Evolutionary conservation across 2,888 invertebrate species (phyloP), one percentile per base, ranked within the genome.

Genomic region (Dynastes grantii): DNA sequence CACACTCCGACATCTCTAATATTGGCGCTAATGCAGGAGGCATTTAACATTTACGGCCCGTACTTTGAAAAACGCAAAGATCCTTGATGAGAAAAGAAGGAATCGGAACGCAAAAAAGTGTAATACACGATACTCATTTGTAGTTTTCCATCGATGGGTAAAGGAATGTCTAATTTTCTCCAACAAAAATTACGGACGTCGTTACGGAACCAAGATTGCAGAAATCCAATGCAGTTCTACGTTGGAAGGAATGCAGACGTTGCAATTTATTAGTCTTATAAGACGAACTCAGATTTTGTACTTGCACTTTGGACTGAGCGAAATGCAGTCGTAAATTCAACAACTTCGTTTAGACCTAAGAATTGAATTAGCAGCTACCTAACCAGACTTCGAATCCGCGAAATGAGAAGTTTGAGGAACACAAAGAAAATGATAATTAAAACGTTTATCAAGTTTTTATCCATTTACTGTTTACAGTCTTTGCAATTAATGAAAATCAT

Each of bases 161-260:
- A 51, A 68, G 68, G 68, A 68, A 68, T 53, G 68, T 68, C 68
- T 68, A 68, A 68, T 68, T 68, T 68, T 53, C 68, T 53, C 68
- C 51, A 68, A 68, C 51, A 68, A 53, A 51, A 68, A 27, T 68
- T 68, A 68, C 68, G 68, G 49, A 16, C 68, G 68, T 40, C 68
- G 68, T 68, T 68, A 51, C 68, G 29, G 29, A 53, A 68, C 49
- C 51, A 27, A 51, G 51, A 51, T 68, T 68, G 68, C 68, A 68
- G 11, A 32, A 68, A 51, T 49, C 40, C 32, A 27, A 53, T 68
- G 68, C 68, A 68, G 68, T 51, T 51, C 51, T n/a, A 29, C 29
- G 49, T 51, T 51, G 53, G 51, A n/a, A 27, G 9, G 68, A 68
- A 68, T 29, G 68, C 68, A 68, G 68, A 68, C 51, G 68, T 68